Evolutionary conservation across 2,888 invertebrate genomes (phyloP), one percentile per base, ranked within the genome.

Genomic region (Phragmatobia fuliginosa): DNA sequence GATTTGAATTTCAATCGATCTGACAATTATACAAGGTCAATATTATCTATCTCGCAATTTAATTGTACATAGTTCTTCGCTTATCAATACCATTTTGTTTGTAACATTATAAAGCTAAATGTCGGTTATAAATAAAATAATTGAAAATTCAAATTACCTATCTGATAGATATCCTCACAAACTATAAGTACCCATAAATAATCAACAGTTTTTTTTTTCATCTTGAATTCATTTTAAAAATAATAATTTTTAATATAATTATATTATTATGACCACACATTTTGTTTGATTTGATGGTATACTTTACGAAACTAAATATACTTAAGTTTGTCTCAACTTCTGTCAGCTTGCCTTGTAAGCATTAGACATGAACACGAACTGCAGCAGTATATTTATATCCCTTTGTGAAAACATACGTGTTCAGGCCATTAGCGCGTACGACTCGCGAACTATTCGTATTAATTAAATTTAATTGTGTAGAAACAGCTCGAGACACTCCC

Each of bases 401-500:
- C 87, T 90, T 89, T 88, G 89, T 86, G 86, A 87, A 85, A 85
- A 88, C 88, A 91, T 88, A 90, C 90, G 90, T 89, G 89, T 89
- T 87, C 88, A 83, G 87, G 85, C 93, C 93, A 94, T 94, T 94
- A 93, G 89, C 89, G 88, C 81, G 81, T 85, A 85, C 89, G 89
- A 90, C 89, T 92, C 88, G 92, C 91, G 85, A 94, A 94, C 93
- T 94, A 93, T 94, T 92, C 91, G 88, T 92, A 93, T 93, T 94
- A 94, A 94, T 94, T 94, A 91, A 93, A 92, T 92, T 94, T 93
- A 94, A 94, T 93, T 92, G 93, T 93, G 90, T 90, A 90, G 92
- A 93, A 92, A 90, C 88, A 83, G 83, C 84, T 82, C 82, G 82
- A 88, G 85, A 87, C 87, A 74, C 72, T 70, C 68, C 61, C 85